Evolutionary conservation across 2,113 vertebrate species (phyloP).

Genomic region (Sylvilagus bachmani): DNA sequence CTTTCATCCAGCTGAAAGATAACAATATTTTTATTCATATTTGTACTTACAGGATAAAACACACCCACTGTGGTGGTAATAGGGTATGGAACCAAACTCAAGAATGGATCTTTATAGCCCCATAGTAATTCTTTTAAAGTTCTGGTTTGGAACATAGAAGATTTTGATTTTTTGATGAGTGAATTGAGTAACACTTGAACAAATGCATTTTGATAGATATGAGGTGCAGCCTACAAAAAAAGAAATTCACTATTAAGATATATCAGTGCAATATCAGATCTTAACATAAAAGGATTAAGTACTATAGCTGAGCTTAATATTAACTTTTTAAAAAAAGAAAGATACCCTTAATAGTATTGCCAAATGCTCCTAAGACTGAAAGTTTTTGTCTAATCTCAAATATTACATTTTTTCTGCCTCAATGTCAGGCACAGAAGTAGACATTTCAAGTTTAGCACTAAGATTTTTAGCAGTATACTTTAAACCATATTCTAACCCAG

Average conservation of each 20-base stretch:
- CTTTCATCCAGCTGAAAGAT: not conserved
- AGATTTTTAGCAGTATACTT: not conserved
- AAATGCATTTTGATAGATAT: slow-evolving; percentile 49
- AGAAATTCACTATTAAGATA: not conserved
- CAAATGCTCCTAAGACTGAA: not conserved
- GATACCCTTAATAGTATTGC: not conserved
- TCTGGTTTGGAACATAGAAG: slow-evolving; percentile 92
- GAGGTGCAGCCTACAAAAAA: slow-evolving; percentile 89
- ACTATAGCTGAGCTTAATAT: not conserved
- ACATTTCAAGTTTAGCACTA: not conserved
- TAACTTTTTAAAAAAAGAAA: not conserved
- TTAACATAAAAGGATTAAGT: not conserved
- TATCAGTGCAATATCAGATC: not conserved
- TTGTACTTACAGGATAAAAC: slow-evolving; percentile 91
- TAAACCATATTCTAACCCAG: not conserved
- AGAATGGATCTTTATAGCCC: slow-evolving; percentile 94
- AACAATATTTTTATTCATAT: not conserved
- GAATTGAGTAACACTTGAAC: slow-evolving; percentile 82
- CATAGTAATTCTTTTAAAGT: slow-evolving; percentile 94
- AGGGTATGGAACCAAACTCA: slow-evolving; percentile 79
- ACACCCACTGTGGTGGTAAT: slow-evolving; percentile 85
- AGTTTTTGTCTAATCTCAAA: not conserved
- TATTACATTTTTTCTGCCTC: not conserved
- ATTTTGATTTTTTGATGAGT: slow-evolving; percentile 86
- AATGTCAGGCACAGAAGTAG: not conserved